Conservation (phyloP, 2,888 invertebrate species). For the Luperina nickerlii region DNA sequence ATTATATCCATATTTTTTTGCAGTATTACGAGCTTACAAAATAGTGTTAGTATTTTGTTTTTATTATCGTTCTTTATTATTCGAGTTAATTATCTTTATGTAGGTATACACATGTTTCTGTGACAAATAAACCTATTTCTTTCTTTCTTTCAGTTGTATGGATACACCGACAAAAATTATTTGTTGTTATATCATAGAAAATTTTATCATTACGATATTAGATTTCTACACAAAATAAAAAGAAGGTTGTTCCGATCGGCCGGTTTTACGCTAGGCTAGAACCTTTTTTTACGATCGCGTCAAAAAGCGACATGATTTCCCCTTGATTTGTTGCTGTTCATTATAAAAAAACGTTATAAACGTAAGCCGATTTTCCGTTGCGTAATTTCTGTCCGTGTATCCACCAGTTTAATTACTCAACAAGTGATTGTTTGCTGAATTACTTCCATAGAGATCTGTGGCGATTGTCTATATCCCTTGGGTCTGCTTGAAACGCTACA, state of each 20-base stretch:
- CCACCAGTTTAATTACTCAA: conserved; percentile 29
- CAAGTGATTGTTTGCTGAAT: conserved; percentile 19
- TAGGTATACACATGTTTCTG: not conserved
- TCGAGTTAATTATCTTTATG: not conserved
- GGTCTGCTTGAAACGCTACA: conserved; percentile 31
- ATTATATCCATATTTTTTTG: too few species aligned
- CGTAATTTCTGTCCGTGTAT: not conserved
- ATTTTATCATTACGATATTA: not conserved
- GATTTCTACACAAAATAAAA: not conserved
- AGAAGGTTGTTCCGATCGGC: not conserved
- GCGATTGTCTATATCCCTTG: conserved; percentile 8
- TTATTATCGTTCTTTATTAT: too few species aligned
- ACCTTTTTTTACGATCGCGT: not conserved
- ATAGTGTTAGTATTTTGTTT: too few species aligned
- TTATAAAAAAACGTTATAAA: not conserved
- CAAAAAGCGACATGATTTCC: not conserved
- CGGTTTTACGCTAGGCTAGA: not conserved
- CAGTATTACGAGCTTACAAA: too few species aligned
- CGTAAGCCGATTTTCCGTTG: not conserved
- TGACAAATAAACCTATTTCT: not conserved
- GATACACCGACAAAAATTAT: not conserved
- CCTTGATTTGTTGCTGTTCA: not conserved
- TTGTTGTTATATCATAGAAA: not conserved
- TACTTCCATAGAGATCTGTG: not conserved
- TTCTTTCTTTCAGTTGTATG: not conserved